phyloP scores from a whole-genome alignment of 2,113 vertebrate genomes.

The Lepidothrix coronata region DNA sequence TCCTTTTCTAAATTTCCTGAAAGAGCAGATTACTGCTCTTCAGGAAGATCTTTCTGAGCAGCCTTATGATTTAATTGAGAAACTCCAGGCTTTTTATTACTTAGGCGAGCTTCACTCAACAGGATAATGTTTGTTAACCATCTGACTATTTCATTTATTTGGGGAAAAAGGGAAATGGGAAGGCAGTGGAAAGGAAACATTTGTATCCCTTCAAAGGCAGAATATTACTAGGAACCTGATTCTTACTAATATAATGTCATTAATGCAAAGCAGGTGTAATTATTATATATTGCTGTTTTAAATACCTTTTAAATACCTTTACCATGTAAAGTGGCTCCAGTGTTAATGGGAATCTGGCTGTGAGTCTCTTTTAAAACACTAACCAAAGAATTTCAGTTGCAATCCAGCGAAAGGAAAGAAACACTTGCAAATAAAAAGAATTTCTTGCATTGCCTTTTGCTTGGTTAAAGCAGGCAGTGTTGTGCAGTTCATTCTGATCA shows the following conservation, averaged over 20 bases:
- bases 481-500: background rate
- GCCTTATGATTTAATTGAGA: background rate
- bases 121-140: background rate
- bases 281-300: background rate
- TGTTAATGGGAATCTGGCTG: background rate
- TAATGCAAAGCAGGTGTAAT: background rate
- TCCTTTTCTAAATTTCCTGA: background rate
- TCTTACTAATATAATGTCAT: background rate
- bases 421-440: background rate
- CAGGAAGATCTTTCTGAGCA: background rate
- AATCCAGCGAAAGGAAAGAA: background rate
- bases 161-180: background rate
- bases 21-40: background rate
- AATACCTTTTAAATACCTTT: background rate
- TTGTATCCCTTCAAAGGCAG: constrained; percentile 19
- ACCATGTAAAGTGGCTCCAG: background rate
- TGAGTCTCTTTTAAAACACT: background rate
- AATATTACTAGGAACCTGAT: background rate
- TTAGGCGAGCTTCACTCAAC: background rate
- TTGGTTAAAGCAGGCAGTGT: background rate
- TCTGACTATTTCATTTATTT: constrained; percentile 12
- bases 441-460: background rate
- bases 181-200: background rate
- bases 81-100: background rate
- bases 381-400: background rate